Conservation (phyloP, 1,140 invertebrate genomes). For the Lysiphlebus fabarum region DNA sequence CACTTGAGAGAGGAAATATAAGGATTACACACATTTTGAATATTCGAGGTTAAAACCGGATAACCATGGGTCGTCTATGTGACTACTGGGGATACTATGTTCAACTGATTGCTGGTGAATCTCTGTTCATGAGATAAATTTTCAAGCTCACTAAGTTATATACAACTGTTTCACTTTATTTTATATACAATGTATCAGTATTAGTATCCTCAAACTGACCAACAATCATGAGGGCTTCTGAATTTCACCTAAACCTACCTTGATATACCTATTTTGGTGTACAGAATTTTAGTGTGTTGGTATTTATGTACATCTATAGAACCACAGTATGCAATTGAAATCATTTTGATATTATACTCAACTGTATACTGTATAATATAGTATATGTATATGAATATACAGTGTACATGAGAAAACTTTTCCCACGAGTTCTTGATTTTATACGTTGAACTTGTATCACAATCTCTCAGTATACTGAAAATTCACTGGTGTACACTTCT, state of each 20-base stretch:
- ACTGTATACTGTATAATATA: no score
- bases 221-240: no score
- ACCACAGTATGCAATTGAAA: slow-evolving; percentile 1
- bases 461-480: not conserved
- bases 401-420: slow-evolving; percentile 13
- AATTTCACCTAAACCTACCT: no score
- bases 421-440: slow-evolving; percentile 15
- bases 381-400: no score
- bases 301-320: no score
- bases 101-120: slow-evolving; percentile 40
- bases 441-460: not conserved
- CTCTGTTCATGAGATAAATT: slow-evolving; percentile 41
- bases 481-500: not conserved
- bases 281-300: no score
- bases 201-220: no score
- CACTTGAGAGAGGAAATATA: no score
- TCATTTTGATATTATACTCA: not conserved
- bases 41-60: no score
- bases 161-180: slow-evolving; percentile 20
- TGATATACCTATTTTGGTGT: no score
- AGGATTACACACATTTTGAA: no score
- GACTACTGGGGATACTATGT: slow-evolving; percentile 38
- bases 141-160: slow-evolving; percentile 36
- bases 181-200: not conserved
- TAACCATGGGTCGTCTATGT: slow-evolving; percentile 14